Base-by-base conservation (phyloP, 2,113 vertebrate genomes). In the Meleagris gallopavo region DNA sequence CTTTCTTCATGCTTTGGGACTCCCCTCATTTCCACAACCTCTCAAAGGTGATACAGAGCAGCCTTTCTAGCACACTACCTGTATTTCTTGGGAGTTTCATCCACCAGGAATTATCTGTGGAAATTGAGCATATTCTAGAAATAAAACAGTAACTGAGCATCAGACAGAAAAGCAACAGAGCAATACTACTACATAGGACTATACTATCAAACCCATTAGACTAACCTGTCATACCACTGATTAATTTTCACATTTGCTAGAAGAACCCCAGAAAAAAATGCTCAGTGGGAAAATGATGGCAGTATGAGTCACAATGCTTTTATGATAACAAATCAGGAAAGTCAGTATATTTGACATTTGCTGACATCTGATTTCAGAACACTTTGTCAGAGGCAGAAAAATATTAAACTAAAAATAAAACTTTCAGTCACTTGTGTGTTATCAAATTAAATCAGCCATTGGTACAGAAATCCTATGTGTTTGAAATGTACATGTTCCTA, bases 331-430 rank as follows among this genome's bases (percentile, higher is more conserved):
- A 54, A 83, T 88, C 60, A 80, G 45, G 13, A 10, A 90, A 70
- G 69, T 40, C 90, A 27, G 12, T 75, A 43, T 76, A 55, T 83
- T 88, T 94, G 79, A 89, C 67, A 89, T 65, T 85, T 79, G 13
- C 34, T 78, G 66, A 32, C 75, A 89, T 82, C 66, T 83, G 89
- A 91, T 93, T 93, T 85, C 74, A 91, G 85, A 91, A 79, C 30
- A 89, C 85, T 22, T 34, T 89, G 58, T 43, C 62, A 67, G 46
- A 93, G 61, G 45, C 32, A 88, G 41, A 89, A 95, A 62, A 74
- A 48, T 74, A 67, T 71, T 89, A 64, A 82, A 89, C 11, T 67
- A 41, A 93, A 90, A 89, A 78, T 75, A 82, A 91, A 92, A 84
- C 15, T 71, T 76, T 84, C 36, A 74, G 6, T 71, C 78, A 84